Evolutionary conservation across 2,113 vertebrate genomes (phyloP).

Genomic region (Dunckerocampus dactyliophorus): DNA sequence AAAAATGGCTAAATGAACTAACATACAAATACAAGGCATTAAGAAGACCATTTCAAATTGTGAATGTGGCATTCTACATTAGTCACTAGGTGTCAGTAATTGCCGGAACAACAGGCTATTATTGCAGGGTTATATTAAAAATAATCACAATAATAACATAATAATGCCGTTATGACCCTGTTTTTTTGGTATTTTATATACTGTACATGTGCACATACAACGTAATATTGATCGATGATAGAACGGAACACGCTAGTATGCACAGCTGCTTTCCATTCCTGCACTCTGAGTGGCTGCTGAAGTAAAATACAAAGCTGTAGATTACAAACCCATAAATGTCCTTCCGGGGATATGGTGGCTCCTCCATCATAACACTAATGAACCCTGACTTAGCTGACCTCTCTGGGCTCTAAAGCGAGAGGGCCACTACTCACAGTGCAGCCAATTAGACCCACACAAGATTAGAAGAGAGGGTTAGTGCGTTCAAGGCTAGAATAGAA

Average conservation of each 20-base stretch:
- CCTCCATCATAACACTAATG: constrained; percentile 39
- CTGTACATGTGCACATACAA: too few species aligned
- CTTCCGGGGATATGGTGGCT: constrained; percentile 13
- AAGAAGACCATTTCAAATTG: too few species aligned
- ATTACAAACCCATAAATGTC: constrained; percentile 9
- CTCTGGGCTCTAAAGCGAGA: constrained; percentile 20
- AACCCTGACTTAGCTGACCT: constrained; percentile 50
- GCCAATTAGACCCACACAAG: constrained; percentile 42
- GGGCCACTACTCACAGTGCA: constrained; percentile 20
- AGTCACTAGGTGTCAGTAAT: too few species aligned
- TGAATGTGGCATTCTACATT: too few species aligned
- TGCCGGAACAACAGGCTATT: too few species aligned
- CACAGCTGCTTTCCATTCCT: background rate
- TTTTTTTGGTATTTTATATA: too few species aligned
- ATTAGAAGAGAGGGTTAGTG: constrained; percentile 13
- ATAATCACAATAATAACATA: too few species aligned
- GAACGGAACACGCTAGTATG: background rate
- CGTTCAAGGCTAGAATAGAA: constrained; percentile 7
- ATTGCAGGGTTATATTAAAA: too few species aligned
- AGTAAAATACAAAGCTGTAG: background rate
- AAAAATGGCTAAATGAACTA: too few species aligned
- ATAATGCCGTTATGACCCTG: too few species aligned
- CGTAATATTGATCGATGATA: background rate
- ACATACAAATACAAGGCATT: too few species aligned
- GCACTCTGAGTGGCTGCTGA: constrained; percentile 2